Base-by-base conservation (phyloP, 92 coral and sea anemone species). In the Desmophyllum pertusum region DNA sequence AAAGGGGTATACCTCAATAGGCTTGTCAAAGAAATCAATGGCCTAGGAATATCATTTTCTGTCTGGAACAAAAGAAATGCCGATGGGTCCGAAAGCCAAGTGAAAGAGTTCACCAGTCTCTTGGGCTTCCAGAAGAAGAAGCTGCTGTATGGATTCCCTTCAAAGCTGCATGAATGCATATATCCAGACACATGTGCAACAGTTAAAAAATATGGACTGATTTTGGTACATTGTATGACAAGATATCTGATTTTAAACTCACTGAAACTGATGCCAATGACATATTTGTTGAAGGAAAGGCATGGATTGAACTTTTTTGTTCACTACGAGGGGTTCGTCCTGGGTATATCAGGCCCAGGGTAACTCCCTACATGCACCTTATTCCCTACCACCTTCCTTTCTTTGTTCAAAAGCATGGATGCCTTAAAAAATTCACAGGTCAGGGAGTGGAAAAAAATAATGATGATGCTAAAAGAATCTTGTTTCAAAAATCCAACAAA, bases 281-380 rank as follows among this genome's bases (percentile, higher is more conserved):
- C 40, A 48, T 84, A 21, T 85, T 70, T 64, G 59, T 0, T 17
- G 41, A 79, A 51, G 87, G 80, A 46, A 86, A 81, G 37, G 61
- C 81, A 48, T 83, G 91, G 94, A 62, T 88, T 81, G 78, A 88
- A 30, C 85, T 91, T 5, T 91, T 83, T 62, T 90, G 94, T 46
- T 88, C 92, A 9, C 42, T 84, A 42, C 17, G 73, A 17, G 91
- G 86, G n/a, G 50, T 17, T 25, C 59, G 71, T 4, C 50, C 81
- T 76, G 92, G 94, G 57, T 84, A 88, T 77, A 65, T 63, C 14
- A 80, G 88, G 77, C 43, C 84, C 41, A 38, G 89, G 37, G 77
- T 91, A 5, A 87, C 93, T 21, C 91, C 89, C 18, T 87, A 90
- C 87, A 90, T 87, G 94, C 94, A 87, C 66, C 36, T 55, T 21